A percentile compares a stretch with the other conserved stretches of the same genome.
phyloP scores from a whole-genome alignment of 2,797 vertebrate species.

The Otolemur crassicaudatus region DNA sequence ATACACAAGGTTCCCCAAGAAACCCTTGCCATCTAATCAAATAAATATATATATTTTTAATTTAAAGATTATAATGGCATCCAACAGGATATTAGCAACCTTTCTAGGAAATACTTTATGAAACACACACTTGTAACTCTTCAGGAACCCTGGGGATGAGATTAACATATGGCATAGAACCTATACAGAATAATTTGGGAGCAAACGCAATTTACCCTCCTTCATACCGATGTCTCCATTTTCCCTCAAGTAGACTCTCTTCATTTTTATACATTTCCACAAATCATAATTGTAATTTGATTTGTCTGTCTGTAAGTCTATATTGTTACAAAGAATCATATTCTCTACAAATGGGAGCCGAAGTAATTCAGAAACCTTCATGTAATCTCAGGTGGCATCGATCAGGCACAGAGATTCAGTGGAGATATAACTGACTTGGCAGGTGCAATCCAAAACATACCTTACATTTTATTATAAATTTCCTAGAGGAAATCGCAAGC shows the following conservation, averaged over 20 bases:
- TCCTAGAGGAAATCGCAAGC: neutral
- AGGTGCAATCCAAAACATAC: neutral
- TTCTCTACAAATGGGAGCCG: neutral
- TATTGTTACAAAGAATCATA: neutral
- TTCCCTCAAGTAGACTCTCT: neutral
- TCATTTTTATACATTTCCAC: neutral
- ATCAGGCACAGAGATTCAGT: neutral
- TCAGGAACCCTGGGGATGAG: neutral
- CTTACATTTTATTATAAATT: neutral
- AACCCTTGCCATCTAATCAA: neutral
- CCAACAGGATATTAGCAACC: neutral
- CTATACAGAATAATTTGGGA: neutral
- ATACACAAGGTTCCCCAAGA: neutral
- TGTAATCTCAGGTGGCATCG: neutral
- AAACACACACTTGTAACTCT: neutral
- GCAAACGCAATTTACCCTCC: neutral
- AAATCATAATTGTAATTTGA: neutral
- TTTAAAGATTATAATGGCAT: neutral
- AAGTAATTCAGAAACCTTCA: neutral
- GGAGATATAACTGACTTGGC: neutral
- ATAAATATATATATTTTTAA: neutral
- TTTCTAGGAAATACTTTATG: neutral
- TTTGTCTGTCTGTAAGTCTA: neutral
- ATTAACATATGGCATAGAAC: neutral
- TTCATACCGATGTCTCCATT: neutral